Conservation (phyloP, 2,888 invertebrate genomes). For the Ctena decussata region DNA sequence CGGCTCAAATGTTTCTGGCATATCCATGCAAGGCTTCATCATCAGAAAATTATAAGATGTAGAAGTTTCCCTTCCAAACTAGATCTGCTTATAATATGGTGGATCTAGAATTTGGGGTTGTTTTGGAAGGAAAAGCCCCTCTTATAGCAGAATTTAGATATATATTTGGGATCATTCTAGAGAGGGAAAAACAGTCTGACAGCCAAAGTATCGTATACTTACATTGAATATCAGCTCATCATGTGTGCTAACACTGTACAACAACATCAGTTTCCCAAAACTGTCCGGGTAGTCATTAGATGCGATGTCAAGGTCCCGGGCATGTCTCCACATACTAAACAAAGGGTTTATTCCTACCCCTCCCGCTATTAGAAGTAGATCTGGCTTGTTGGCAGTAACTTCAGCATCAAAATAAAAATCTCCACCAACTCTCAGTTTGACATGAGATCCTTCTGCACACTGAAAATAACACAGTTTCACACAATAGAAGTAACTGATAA, state of each 20-base stretch:
- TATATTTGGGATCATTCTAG: no score
- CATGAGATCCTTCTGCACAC: constrained; percentile 85
- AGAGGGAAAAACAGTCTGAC: no score
- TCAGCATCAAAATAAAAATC: constrained; percentile 86
- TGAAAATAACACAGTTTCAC: constrained; percentile 61
- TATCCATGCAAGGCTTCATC: no score
- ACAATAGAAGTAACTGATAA: no score
- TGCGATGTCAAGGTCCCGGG: constrained; percentile 21
- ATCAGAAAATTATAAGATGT: no score
- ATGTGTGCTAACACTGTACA: constrained; percentile 85
- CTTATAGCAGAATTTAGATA: no score
- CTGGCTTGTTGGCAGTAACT: constrained; percentile 63
- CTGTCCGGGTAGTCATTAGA: not conserved
- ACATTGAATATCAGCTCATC: constrained; percentile 87
- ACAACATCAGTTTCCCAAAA: constrained; percentile 75
- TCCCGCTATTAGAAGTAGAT: constrained; percentile 87
- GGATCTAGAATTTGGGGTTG: no score
- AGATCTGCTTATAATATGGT: no score
- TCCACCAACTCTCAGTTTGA: constrained; percentile 86
- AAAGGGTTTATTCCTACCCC: constrained; percentile 88
- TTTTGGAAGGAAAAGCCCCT: no score
- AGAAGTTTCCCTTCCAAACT: no score
- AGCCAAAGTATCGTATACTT: no score
- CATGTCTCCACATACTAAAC: constrained; percentile 85
- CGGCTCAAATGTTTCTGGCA: no score